Evolutionary conservation across 2,797 vertebrate species (phyloP), one percentile per base, ranked within the genome.

Genomic region (Eurystomus glaucurus): DNA sequence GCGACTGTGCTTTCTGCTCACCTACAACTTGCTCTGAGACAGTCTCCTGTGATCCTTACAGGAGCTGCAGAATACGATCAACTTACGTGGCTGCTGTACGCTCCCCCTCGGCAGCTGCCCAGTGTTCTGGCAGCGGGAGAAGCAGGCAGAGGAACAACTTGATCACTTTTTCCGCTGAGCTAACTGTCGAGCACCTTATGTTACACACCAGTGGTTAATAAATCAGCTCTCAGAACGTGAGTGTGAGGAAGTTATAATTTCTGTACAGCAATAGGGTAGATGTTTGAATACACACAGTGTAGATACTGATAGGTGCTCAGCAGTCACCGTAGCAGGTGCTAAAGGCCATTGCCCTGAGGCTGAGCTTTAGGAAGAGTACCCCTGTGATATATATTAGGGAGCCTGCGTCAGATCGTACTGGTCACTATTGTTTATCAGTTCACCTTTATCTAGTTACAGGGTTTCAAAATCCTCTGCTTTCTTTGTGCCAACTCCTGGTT

Each of bases 101-200:
- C 22, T 52, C 23, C 69, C 9, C 29, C 54, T 61, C 33, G 85
- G 70, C 81, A 89, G 66, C 78, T 85, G 62, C 70, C 28, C 14
- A 2, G 48, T 0, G 0, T 31, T 31, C 78, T 54, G 66, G 62
- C 82, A 74, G 68, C 0, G 2, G 52, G 60, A 88, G n/a, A 39
- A 46, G 46, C 35, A 66, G 80, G 46, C 64, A 81, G 39, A 80
- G 85, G 68, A 90, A 76, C 23, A 83, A 29, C 41, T 43, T 28
- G 16, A 35, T 83, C 35, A 21, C 14, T 74, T 94, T 95, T 95
- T 87, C 88, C 88, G 69, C 72, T 90, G 76, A 94, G 55, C 54
- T 93, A 41, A 69, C 62, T 72, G 26, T 66, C 1, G 3, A 80
- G 28, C 83, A 81, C 65, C 65, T 68, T 19, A 29, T 23, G 39